Evolutionary conservation across 2,888 invertebrate genomes (phyloP), one percentile per base, ranked within the genome.

Genomic region (Cyclophora albipunctata): DNA sequence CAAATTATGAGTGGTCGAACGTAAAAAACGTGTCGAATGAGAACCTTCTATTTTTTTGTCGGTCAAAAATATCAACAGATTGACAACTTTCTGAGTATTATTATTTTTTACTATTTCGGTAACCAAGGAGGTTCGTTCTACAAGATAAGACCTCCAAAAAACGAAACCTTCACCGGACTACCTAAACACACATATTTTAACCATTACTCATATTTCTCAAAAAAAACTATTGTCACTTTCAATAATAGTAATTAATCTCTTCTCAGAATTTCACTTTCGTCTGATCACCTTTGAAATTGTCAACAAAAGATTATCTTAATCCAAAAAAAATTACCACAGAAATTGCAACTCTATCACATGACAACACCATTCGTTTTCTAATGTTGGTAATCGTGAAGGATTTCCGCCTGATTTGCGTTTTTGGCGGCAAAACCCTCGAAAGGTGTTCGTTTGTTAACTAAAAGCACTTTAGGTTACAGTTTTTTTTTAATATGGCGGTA

Each of bases 271-370:
- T 69, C 69, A 67, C 71, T 68, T 67, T 64, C 66, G 64, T 54
- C 55, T 60, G 66, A 62, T 64, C 76, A 75, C 78, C 76, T 81
- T 20, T 69, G 62, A 67, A 71, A 73, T 75, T 78, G 79, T 82
- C 85, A 86, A 86, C 86, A 86, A 84, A 81, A 84, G 85, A 84
- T 86, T 85, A 87, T 81, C 79, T 75, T 63, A 74, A 76, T 72
- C 58, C 60, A 63, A 47, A 64, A 63, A 69, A 67, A 67, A 63
- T 54, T 49, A 50, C 4, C 20, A 51, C 42, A 41, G 34, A 7
- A 58, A 53, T 53, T 50, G 46, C 54, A 58, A 57, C 64, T 58
- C 35, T 67, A 62, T 41, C 2, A 0, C 7, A 2, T 34, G 20
- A 34, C 4, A 34, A 20, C 33, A 43, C 5, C 6, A 34, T 43